phyloP scores from a whole-genome alignment of 2,797 vertebrate species.

The Zalophus californianus region DNA sequence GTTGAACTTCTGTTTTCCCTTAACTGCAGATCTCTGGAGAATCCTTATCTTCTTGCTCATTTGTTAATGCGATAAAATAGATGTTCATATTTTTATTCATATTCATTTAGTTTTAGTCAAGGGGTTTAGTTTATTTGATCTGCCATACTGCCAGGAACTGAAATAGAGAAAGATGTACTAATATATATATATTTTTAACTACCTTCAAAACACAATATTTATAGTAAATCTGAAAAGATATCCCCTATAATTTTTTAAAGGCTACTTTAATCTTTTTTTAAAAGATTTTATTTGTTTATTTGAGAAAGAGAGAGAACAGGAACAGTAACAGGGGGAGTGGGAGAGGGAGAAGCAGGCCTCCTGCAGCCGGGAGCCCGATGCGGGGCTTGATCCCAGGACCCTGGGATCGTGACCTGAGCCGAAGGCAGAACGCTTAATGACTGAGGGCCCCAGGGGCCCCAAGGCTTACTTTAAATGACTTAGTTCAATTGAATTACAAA shows the following conservation, averaged over 20 bases:
- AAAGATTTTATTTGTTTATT: no score
- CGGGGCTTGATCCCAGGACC: no score
- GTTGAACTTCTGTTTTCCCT: neutral
- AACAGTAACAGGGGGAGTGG: no score
- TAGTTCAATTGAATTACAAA: slow-evolving; percentile 13
- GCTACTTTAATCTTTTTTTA: neutral
- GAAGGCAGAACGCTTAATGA: no score
- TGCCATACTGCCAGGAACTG: neutral
- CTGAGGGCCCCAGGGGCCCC: no score
- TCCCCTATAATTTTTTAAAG: neutral
- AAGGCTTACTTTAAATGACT: neutral
- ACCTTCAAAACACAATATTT: neutral
- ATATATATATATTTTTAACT: neutral
- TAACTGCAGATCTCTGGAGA: neutral
- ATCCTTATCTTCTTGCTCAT: neutral
- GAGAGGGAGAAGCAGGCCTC: no score
- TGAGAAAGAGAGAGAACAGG: no score
- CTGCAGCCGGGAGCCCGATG: no score
- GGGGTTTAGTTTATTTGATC: neutral
- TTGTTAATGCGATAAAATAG: neutral
- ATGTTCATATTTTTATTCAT: neutral
- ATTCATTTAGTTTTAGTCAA: neutral
- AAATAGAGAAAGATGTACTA: neutral
- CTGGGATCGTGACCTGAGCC: no score
- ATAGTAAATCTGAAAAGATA: neutral